Conservation (phyloP, 1,140 invertebrate genomes). For the Pogonus chalceus region DNA sequence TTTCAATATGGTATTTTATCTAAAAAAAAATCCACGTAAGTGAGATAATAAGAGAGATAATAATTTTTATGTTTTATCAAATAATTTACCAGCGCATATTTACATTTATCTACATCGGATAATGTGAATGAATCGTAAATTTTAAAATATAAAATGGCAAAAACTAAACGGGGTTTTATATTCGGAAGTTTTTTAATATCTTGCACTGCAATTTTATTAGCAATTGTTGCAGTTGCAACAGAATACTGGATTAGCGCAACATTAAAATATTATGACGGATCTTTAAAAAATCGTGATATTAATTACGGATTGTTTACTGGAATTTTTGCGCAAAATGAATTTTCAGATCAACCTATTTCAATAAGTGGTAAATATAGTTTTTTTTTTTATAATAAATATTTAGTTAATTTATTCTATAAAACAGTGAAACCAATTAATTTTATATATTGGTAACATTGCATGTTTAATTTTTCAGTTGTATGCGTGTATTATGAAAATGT, state of each 20-base stretch:
- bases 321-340: background rate
- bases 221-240: slow-evolving; percentile 17
- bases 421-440: background rate
- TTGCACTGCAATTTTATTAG: slow-evolving; percentile 13
- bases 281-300: background rate
- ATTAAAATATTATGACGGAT: background rate
- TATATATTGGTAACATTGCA: background rate
- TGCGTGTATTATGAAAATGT: slow-evolving; percentile 15
- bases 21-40: background rate
- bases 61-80: background rate
- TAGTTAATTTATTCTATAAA: no score
- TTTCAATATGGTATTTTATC: background rate
- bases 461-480: slow-evolving; percentile 13
- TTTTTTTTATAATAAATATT: background rate
- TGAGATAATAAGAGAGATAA: background rate
- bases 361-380: background rate
- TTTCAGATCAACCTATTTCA: slow-evolving; percentile 2
- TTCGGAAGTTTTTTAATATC: slow-evolving; percentile 15
- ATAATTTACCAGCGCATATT: slow-evolving; percentile 4
- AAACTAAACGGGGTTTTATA: slow-evolving; percentile 17
- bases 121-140: slow-evolving; percentile 2
- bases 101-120: slow-evolving; percentile 5
- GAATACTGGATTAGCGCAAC: slow-evolving; percentile 18
- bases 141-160: slow-evolving; percentile 15
- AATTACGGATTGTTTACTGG: slow-evolving; percentile 18